These are phyloP conservation scores for Schizaphis graminum DNA, from an alignment of 2,888 invertebrate species.

Conservation along the genomic window DNA sequence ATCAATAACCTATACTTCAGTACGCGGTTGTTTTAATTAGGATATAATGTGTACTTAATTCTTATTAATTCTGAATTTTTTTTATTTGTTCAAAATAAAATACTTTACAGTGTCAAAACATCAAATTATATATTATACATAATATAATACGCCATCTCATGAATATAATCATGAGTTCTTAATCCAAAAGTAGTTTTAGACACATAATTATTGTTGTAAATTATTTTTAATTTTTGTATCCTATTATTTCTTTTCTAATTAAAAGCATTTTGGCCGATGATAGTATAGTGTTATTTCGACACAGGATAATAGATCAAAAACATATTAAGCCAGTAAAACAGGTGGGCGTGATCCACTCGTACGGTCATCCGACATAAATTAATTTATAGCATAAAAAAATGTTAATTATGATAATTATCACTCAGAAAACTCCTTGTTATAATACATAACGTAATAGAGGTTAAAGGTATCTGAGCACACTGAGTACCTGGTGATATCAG, in stretches of 20 bases:
- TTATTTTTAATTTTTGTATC: slow-evolving; percentile 56
- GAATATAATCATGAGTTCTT: slow-evolving; percentile 54
- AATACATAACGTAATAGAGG: slow-evolving; percentile 32
- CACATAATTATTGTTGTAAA: slow-evolving; percentile 59
- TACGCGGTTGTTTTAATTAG: neutral
- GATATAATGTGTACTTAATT: neutral
- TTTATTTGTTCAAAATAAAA: slow-evolving; percentile 34
- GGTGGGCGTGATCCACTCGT: slow-evolving; percentile 50
- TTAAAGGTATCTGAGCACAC: slow-evolving; percentile 4
- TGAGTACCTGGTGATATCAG: slow-evolving; percentile 28
- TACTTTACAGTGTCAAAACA: slow-evolving; percentile 21
- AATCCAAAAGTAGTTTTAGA: slow-evolving; percentile 45
- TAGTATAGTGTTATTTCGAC: slow-evolving; percentile 31
- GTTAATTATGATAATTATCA: slow-evolving; percentile 63
- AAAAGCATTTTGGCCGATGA: slow-evolving; percentile 52
- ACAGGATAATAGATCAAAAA: slow-evolving; percentile 58
- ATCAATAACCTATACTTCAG: neutral
- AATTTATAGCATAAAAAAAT: slow-evolving; percentile 51
- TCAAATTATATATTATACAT: neutral
- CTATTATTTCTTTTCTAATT: slow-evolving; percentile 56
- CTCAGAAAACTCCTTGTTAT: slow-evolving; percentile 44
- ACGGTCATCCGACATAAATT: slow-evolving; percentile 45
- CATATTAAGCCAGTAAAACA: slow-evolving; percentile 57
- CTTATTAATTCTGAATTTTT: neutral
- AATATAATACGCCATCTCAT: slow-evolving; percentile 41